A percentile compares a stretch with the other conserved stretches of the same genome.
These are phyloP conservation scores for Polydesmus complanatus DNA, from an alignment of 2,888 invertebrate species.

Conservation along the genomic window DNA sequence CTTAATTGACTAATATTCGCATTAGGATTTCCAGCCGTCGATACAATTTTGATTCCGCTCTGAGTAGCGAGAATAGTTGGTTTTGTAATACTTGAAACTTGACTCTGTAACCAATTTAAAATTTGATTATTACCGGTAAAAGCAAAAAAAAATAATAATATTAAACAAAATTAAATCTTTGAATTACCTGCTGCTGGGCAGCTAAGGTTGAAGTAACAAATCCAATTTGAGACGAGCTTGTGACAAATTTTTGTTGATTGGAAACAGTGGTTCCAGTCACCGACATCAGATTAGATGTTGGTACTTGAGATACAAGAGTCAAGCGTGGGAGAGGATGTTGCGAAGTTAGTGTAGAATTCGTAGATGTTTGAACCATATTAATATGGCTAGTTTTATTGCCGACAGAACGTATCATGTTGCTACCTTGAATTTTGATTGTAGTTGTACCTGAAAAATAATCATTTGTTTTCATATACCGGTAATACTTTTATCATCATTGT, in stretches of 20 bases:
- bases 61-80: slow-evolving; percentile 16
- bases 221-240: slow-evolving; percentile 16
- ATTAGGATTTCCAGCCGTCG: neutral
- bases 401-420: slow-evolving; percentile 16
- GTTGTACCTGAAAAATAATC: slow-evolving; percentile 10
- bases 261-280: slow-evolving; percentile 15
- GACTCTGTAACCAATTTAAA: neutral
- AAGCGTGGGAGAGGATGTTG: slow-evolving; percentile 13
- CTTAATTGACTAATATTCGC: slow-evolving; percentile 15
- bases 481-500: neutral
- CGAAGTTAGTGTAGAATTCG: neutral
- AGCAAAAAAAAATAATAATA: too few species aligned
- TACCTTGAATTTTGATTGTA: slow-evolving; percentile 18
- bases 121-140: too few species aligned
- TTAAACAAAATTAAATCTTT: too few species aligned
- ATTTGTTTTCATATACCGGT: neutral
- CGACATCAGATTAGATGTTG: slow-evolving; percentile 16
- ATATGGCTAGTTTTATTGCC: slow-evolving; percentile 15
- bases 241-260: slow-evolving; percentile 17
- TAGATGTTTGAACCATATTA: slow-evolving; percentile 14
- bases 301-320: slow-evolving; percentile 18
- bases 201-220: slow-evolving; percentile 16
- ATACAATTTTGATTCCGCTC: slow-evolving; percentile 18
- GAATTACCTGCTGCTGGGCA: slow-evolving; percentile 16
- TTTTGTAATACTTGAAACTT: slow-evolving; percentile 11